Conservation (phyloP, 2,113 vertebrate genomes). For the Silurus meridionalis region DNA sequence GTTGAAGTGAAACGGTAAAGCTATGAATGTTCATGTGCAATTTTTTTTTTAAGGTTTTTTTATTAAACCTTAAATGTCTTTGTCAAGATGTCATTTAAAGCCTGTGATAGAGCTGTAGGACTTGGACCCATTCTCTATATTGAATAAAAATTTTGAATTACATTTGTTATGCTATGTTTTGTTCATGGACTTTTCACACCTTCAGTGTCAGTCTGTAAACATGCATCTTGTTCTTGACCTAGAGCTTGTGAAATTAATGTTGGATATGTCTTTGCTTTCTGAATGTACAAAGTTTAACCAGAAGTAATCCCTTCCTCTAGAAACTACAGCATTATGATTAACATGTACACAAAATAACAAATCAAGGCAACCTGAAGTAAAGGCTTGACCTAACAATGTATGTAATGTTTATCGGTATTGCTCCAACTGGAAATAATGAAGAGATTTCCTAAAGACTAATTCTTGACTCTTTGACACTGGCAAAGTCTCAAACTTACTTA, state of each 20-base stretch:
- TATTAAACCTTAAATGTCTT: neutral
- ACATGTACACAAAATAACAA: neutral
- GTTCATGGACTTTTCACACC: neutral
- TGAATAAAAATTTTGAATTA: neutral
- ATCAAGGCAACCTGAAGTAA: neutral
- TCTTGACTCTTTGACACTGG: neutral
- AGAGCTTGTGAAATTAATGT: neutral
- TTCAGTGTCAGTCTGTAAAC: neutral
- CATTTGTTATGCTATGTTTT: neutral
- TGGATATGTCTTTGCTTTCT: neutral
- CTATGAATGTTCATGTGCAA: neutral
- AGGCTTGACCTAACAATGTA: neutral
- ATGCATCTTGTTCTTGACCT: neutral
- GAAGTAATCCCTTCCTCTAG: neutral
- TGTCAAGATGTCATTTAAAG: neutral
- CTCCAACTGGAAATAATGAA: neutral
- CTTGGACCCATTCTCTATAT: neutral
- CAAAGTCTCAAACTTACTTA: neutral
- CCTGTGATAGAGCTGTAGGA: neutral
- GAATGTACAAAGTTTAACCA: neutral
- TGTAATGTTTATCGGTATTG: neutral
- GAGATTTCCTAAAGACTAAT: neutral
- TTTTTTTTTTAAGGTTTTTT: neutral
- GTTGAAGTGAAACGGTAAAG: neutral
- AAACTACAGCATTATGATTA: neutral